Evolutionary conservation across 2,888 invertebrate species (phyloP), one percentile per base, ranked within the genome.

Genomic region (Chrysotoxum bicinctum): DNA sequence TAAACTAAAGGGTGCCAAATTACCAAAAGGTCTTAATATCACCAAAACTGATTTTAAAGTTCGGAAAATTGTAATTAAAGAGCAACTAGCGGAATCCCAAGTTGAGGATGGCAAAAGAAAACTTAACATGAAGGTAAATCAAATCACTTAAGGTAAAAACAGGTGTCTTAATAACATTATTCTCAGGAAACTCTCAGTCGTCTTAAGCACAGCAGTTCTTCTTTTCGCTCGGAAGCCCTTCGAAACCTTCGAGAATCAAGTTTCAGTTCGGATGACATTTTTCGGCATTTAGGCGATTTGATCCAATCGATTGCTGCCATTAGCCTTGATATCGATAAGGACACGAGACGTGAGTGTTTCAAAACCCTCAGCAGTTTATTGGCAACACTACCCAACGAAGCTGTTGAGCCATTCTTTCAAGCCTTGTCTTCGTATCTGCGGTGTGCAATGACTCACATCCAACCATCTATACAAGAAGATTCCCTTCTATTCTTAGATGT

Each of bases 391-490:
- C 82, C 89, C 2, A 9, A 82, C 0, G 87, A 89, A 10, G 85
- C 89, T 0, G 79, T 90, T 1, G 87, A 88, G 48, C 97, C 97
- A 10, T 97, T 97, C 90, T 96, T 96, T 89, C 94, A 95, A 83
- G 93, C 96, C 7, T 92, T 98, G 80, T 94, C 95, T 21, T 96
- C 96, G 1, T 96, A 97, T 91, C 91, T 98, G 58, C 94, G 95
- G 69, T 98, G 98, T 92, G 96, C 97, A 0, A 97, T 98, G 97
- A 98, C 97, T 0, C 97, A 98, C 89, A 96, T 98, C 79, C 94
- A 96, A 90, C 94, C 93, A 12, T 93, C 94, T 64, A 95, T 98
- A 84, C 96, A 97, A 90, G 96, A 97, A 90, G 97, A 97, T 91
- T 96, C 98, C 0, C 92, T 98, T 0, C 90, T 95, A 0, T 94